A percentile compares a stretch with the other conserved stretches of the same genome.
These are phyloP conservation scores for Brachystomella parvula DNA, from an alignment of 1,140 invertebrate genomes.

Conservation along the genomic window DNA sequence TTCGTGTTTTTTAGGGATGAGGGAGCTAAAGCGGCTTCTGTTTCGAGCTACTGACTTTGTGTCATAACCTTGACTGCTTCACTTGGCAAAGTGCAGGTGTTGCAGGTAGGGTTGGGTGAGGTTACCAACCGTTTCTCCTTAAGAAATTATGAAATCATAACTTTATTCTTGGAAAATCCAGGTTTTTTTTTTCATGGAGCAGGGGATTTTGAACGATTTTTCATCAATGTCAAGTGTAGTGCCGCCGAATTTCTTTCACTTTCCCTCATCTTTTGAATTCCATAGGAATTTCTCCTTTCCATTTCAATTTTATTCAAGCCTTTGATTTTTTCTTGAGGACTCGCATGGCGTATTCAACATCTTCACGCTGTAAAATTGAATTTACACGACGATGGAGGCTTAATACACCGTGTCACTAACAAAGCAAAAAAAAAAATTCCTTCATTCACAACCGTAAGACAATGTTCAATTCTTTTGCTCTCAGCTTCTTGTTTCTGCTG, in stretches of 20 bases:
- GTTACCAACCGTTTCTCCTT: neutral
- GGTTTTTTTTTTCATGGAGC: slow-evolving; percentile 2
- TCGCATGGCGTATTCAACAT: no score
- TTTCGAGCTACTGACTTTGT: slow-evolving; percentile 11
- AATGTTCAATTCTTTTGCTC: neutral
- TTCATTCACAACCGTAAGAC: neutral
- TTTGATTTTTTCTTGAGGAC: no score
- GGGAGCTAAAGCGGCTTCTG: slow-evolving; percentile 6
- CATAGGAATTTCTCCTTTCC: no score
- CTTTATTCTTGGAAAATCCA: neutral
- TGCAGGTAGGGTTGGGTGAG: neutral
- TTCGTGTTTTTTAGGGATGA: neutral
- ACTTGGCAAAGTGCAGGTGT: slow-evolving; percentile 10
- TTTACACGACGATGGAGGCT: neutral
- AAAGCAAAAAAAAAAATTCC: neutral
- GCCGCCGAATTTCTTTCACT: no score
- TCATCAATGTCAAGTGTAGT: no score
- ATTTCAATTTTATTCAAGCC: neutral
- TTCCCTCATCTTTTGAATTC: no score
- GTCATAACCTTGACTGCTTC: slow-evolving; percentile 8
- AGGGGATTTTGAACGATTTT: slow-evolving; percentile 2
- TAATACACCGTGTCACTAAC: neutral
- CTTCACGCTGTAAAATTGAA: slow-evolving; percentile 4
- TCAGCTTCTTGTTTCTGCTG: neutral
- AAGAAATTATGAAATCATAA: neutral